These are phyloP conservation scores for Ploceus nigricollis DNA, from an alignment of 2,113 vertebrate genomes.

Conservation along the genomic window DNA sequence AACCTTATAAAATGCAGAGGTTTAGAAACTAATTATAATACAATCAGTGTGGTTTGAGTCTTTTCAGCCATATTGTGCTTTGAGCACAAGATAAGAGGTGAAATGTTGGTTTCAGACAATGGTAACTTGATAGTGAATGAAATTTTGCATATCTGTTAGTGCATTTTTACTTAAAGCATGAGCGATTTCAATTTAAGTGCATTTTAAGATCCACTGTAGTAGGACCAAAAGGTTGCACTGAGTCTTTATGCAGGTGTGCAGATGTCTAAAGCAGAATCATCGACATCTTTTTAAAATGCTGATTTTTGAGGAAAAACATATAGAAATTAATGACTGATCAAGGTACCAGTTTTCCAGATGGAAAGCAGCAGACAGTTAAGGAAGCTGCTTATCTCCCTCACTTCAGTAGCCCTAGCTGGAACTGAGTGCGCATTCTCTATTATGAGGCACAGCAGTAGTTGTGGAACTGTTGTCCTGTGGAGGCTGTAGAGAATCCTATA, in stretches of 20 bases:
- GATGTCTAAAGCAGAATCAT: not conserved
- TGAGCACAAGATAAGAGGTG: not conserved
- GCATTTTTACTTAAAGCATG: not conserved
- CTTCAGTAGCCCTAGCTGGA: not conserved
- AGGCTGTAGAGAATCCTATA: not conserved
- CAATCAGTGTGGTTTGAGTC: not conserved
- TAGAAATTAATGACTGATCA: not conserved
- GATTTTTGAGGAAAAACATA: not conserved
- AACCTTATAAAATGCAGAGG: not conserved
- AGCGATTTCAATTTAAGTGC: not conserved
- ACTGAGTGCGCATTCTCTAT: not conserved
- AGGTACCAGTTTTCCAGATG: not conserved
- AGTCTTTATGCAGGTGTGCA: not conserved
- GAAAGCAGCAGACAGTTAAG: not conserved
- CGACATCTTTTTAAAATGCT: not conserved
- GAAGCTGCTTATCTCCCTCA: not conserved
- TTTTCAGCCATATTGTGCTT: not conserved
- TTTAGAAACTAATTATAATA: not conserved
- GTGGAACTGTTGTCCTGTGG: not conserved
- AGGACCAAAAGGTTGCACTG: not conserved
- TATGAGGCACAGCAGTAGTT: rapidly evolving
- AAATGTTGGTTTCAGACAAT: not conserved
- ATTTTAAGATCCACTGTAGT: not conserved
- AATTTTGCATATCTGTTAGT: not conserved
- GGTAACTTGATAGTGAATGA: not conserved